Evolutionary conservation across 53 echinoderm and acorn worm genomes (phyloP).

Genomic region (Mesocentrotus franciscanus): DNA sequence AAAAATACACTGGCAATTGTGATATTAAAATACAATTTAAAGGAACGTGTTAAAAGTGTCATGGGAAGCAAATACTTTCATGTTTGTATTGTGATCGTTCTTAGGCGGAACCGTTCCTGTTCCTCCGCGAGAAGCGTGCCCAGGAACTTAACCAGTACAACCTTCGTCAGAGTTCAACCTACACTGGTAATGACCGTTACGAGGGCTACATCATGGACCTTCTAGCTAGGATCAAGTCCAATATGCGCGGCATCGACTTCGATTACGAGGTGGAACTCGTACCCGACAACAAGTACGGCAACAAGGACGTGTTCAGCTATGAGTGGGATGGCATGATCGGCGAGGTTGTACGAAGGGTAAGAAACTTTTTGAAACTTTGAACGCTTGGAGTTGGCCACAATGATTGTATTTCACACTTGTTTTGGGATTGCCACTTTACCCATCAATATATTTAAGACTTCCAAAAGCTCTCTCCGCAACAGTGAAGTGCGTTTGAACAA

Average conservation of each 20-base stretch:
- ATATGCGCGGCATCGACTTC: conserved; percentile 89
- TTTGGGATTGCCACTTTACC: too few species aligned
- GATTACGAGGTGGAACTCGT: conserved; percentile 96
- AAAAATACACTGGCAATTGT: too few species aligned
- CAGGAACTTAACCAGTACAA: background rate
- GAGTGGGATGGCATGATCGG: conserved; percentile 99
- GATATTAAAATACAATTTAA: too few species aligned
- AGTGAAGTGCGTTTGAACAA: too few species aligned
- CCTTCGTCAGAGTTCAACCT: conserved; percentile 62
- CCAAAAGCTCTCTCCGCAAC: too few species aligned
- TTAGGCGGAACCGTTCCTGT: conserved; percentile 86
- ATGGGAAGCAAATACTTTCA: background rate
- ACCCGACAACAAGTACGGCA: conserved; percentile 86
- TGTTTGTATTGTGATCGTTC: background rate
- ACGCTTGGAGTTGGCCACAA: too few species aligned
- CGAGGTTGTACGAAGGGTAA: conserved; percentile 90
- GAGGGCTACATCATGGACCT: conserved; percentile 99
- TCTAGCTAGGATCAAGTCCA: conserved; percentile 84
- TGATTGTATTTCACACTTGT: background rate
- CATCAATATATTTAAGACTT: too few species aligned
- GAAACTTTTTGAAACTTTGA: background rate
- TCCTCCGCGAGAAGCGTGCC: conserved; percentile 57
- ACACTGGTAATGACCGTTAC: conserved; percentile 88
- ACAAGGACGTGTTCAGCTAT: conserved; percentile 74
- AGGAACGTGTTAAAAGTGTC: too few species aligned